Base-by-base conservation (phyloP, 2,113 vertebrate genomes). In the Cryptotis parvus region DNA sequence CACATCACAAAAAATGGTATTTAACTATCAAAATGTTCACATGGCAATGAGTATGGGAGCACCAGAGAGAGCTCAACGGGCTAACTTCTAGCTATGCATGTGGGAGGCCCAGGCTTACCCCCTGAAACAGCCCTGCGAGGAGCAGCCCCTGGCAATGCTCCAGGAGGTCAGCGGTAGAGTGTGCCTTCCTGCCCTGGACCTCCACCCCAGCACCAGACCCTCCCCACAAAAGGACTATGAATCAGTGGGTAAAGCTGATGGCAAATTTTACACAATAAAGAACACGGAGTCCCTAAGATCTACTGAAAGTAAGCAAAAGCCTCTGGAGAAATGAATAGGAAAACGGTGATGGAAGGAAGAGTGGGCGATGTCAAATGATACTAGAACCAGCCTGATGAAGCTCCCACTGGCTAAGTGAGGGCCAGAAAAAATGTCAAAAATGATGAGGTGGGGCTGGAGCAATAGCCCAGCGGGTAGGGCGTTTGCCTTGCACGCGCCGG, bases 1-100 rank as follows among this genome's bases (percentile, higher is more conserved):
- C 27, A 78, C 31, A 18, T 87, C 10, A 90, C 24, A 79, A 87
- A 84, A 87, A 84, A 35, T 63, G 75, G 39, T 49, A 68, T 89
- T 79, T 52, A 65, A 63, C 14, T 65, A 69, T 24, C 24, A 31
- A 65, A 65, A 65, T 29, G 55, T 18, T 58, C 55, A 58, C 20
- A 24, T 5, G 4, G 9, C 27, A 65, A 9, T 29, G 26, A 65
- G 63, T 65, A 65, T 29, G 63, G 29, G 63, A 65, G 26, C 27
- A 7, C 63, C 63, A 10, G 63, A 29, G 45, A 49, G 6, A 45
- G 45, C 45, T 49, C 45, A 10, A 49, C 9, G 45, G 45, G 45
- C 14, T 10, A 14, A 49, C 45, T 49, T 49, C 45, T 61, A 6
- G 58, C 18, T 26, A 2, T 61, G 26, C 58, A 61, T 26, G 20